Conservation (phyloP, 2,888 invertebrate species). For the Rhagophthalmus giganteus region DNA sequence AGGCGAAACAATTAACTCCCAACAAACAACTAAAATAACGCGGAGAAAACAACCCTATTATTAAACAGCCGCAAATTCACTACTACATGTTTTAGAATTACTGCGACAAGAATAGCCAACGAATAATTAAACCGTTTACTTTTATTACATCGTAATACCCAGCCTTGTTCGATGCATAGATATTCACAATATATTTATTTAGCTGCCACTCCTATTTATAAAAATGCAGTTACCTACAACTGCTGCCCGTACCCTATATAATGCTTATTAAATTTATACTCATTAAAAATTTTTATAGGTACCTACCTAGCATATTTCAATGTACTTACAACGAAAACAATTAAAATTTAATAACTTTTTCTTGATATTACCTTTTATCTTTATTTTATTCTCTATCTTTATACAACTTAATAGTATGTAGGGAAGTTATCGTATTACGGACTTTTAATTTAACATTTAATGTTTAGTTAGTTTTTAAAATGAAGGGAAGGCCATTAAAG, state of each 20-base stretch:
- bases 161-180: background rate
- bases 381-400: background rate
- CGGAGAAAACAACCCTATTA: constrained; percentile 13
- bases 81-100: constrained; percentile 11
- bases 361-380: background rate
- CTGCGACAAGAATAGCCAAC: constrained; percentile 8
- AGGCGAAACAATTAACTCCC: constrained; percentile 17
- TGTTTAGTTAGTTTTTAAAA: too few relatives aligned
- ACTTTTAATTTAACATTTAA: too few relatives aligned
- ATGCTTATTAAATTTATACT: background rate
- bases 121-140: constrained; percentile 11
- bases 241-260: too few relatives aligned
- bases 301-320: background rate
- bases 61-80: constrained; percentile 16
- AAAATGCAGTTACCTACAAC: background rate
- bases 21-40: constrained; percentile 15
- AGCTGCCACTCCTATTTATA: background rate
- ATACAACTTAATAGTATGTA: background rate
- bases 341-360: too few relatives aligned
- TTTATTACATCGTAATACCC: constrained; percentile 2
- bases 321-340: background rate
- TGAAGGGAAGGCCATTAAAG: too few relatives aligned
- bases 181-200: background rate
- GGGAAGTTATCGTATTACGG: too few relatives aligned
- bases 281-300: background rate